A percentile compares a stretch with the other conserved stretches of the same genome.
phyloP scores from a whole-genome alignment of 35 echinoderm and acorn worm species.

The Holothuria glaberrima region DNA sequence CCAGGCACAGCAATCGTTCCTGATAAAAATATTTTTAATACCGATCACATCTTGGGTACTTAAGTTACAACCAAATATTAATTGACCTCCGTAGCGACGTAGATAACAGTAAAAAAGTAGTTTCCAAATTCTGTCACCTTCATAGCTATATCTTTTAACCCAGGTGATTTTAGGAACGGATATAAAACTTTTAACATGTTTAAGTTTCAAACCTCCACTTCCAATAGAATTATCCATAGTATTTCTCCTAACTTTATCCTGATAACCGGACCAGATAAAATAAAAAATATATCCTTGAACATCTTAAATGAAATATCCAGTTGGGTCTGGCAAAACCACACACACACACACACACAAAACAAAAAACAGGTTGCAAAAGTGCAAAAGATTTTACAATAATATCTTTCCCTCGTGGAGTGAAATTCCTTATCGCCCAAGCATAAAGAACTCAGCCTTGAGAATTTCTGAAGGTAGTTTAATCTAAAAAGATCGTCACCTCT shows the following conservation, averaged over 20 bases:
- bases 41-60: neutral
- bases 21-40: slow-evolving; percentile 27
- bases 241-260: slow-evolving; percentile 16
- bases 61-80: slow-evolving; percentile 26
- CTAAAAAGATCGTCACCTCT: slow-evolving; percentile 39
- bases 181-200: slow-evolving; percentile 26
- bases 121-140: neutral
- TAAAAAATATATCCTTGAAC: slow-evolving; percentile 14
- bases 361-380: slow-evolving; percentile 15
- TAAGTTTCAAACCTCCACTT: slow-evolving; percentile 38
- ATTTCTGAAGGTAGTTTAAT: slow-evolving; percentile 6
- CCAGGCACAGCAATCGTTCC: slow-evolving; percentile 10
- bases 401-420: slow-evolving; percentile 2
- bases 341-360: no score
- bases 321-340: slow-evolving; percentile 12
- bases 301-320: neutral
- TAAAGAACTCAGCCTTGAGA: neutral
- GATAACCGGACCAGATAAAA: slow-evolving; percentile 34
- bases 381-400: slow-evolving; percentile 29
- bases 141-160: neutral
- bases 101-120: neutral
- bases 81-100: neutral
- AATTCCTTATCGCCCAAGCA: neutral
- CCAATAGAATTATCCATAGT: slow-evolving; percentile 9
- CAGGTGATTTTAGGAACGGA: neutral